phyloP scores from a whole-genome alignment of 2,797 vertebrate species.

The Argyrosomus regius region DNA sequence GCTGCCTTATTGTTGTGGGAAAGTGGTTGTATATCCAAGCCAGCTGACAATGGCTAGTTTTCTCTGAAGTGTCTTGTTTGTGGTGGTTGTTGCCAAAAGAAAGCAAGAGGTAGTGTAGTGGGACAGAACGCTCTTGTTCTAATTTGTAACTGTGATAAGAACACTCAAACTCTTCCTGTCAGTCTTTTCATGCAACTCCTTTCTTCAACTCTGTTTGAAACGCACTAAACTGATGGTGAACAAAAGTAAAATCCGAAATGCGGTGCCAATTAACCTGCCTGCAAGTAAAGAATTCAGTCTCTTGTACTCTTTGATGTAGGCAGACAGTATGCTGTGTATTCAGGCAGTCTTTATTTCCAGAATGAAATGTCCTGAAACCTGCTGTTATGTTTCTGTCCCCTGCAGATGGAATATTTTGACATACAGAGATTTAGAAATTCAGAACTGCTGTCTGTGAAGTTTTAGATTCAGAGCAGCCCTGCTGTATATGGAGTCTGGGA shows the following conservation, averaged over 20 bases:
- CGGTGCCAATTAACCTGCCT: slow-evolving; percentile 36
- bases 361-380: slow-evolving; percentile 41
- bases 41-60: slow-evolving; percentile 7
- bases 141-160: slow-evolving; percentile 35
- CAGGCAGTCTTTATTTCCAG: slow-evolving; percentile 22
- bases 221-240: neutral
- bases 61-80: slow-evolving; percentile 39
- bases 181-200: slow-evolving; percentile 14
- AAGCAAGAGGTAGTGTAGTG: slow-evolving; percentile 8
- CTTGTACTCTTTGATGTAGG: slow-evolving; percentile 34
- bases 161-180: neutral
- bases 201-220: neutral
- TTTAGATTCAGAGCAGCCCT: slow-evolving; percentile 29
- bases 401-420: slow-evolving; percentile 33
- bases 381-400: slow-evolving; percentile 31
- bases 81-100: slow-evolving; percentile 17
- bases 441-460: slow-evolving; percentile 21
- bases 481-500: neutral
- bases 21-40: slow-evolving; percentile 17
- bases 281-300: slow-evolving; percentile 22
- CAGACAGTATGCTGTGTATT: slow-evolving; percentile 15
- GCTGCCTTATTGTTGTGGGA: slow-evolving; percentile 12
- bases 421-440: slow-evolving; percentile 24
- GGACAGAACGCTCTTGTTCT: slow-evolving; percentile 27
- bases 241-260: slow-evolving; percentile 36